These are phyloP conservation scores for Drosophila sp. DNA, from an alignment of 1,140 invertebrate genomes.

Conservation along the genomic window DNA sequence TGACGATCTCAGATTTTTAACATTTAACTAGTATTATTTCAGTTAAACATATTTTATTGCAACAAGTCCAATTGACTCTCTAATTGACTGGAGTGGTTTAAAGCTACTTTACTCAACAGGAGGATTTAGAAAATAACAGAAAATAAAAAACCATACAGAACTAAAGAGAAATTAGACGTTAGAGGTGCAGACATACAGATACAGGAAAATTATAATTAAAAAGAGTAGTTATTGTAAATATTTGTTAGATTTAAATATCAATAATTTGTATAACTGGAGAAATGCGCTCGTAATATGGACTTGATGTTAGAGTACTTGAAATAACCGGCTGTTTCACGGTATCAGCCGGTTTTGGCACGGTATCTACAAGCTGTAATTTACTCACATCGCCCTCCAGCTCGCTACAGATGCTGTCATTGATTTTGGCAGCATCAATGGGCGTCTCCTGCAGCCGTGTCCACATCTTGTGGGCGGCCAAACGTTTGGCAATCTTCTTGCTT, in stretches of 20 bases:
- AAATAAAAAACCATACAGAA: background rate
- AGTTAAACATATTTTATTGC: too few species aligned
- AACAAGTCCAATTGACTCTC: too few species aligned
- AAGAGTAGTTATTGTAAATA: background rate
- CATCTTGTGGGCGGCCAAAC: constrained; percentile 97
- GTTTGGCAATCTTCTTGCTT: constrained; percentile 97
- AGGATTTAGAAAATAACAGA: background rate
- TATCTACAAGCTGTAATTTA: constrained; percentile 39
- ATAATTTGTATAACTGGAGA: constrained; percentile 25
- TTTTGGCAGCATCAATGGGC: constrained; percentile 88
- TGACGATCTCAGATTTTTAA: background rate
- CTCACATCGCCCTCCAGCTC: constrained; percentile 84
- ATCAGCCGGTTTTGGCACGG: constrained; percentile 10
- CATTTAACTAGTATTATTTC: too few species aligned
- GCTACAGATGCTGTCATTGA: constrained; percentile 84
- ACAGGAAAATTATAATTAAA: background rate
- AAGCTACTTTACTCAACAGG: too few species aligned
- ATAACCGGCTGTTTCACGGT: constrained; percentile 9
- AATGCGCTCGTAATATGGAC: constrained; percentile 45
- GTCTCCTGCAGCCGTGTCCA: constrained; percentile 92
- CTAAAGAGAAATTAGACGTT: background rate
- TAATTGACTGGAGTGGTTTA: too few species aligned
- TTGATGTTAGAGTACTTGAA: constrained; percentile 13
- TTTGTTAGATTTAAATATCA: constrained; percentile 37
- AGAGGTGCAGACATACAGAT: background rate